These are phyloP conservation scores for Leucophora obtusa DNA, from an alignment of 2,888 invertebrate species.

Conservation along the genomic window DNA sequence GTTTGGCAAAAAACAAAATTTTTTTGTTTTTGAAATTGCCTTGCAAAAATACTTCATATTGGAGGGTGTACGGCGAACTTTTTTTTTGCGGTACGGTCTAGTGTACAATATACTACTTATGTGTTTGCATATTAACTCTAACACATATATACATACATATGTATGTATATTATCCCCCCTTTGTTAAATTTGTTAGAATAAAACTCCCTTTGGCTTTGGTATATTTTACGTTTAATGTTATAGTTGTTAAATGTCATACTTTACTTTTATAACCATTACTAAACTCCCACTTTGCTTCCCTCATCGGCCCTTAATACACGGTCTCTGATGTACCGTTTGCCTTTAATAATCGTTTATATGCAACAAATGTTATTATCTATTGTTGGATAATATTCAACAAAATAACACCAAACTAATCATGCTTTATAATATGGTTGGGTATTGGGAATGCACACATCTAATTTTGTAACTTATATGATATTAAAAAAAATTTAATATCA, in stretches of 20 bases:
- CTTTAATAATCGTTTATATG: constrained; percentile 37
- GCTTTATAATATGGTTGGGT: too few species aligned
- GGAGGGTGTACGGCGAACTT: too few species aligned
- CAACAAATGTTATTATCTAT: constrained; percentile 31
- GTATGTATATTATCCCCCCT: not conserved
- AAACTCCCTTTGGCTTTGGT: constrained; percentile 36
- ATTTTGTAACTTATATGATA: too few species aligned
- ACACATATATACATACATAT: not conserved
- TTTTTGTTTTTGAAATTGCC: too few species aligned
- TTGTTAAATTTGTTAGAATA: constrained; percentile 30
- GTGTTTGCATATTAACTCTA: not conserved
- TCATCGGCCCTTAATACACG: too few species aligned
- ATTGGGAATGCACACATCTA: too few species aligned
- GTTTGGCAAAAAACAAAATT: too few species aligned
- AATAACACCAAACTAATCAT: not conserved
- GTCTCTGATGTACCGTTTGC: constrained; percentile 8
- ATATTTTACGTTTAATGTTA: not conserved
- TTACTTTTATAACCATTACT: constrained; percentile 34
- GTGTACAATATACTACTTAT: not conserved
- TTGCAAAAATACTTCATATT: too few species aligned
- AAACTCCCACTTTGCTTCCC: constrained; percentile 7
- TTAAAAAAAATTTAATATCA: too few species aligned
- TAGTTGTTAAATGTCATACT: constrained; percentile 35
- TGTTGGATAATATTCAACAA: constrained; percentile 27
- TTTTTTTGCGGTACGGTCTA: too few species aligned